Evolutionary conservation across 1,140 invertebrate species (phyloP).

Genomic region (Choristoneura fumiferana): DNA sequence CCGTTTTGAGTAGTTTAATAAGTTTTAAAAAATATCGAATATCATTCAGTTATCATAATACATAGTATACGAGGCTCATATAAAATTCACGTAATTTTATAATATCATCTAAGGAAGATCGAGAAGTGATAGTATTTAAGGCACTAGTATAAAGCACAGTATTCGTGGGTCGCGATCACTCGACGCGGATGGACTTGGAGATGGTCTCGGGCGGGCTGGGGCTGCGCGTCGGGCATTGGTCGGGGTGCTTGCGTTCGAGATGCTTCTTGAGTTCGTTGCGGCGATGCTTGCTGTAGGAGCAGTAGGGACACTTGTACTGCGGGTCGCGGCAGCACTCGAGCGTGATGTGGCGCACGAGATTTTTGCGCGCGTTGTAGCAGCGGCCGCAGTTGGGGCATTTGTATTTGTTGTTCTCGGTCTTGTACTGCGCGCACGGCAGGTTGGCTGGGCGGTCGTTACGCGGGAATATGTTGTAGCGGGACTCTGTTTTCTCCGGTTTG

Average conservation of each 20-base stretch:
- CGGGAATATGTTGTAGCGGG: slow-evolving; percentile 52
- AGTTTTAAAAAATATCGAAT: slow-evolving; percentile 65
- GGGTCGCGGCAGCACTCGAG: slow-evolving; percentile 84
- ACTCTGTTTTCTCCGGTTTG: slow-evolving; percentile 17
- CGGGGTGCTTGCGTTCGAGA: slow-evolving; percentile 76
- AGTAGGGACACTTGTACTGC: slow-evolving; percentile 83
- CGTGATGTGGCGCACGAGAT: slow-evolving; percentile 82
- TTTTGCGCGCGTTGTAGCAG: slow-evolving; percentile 80
- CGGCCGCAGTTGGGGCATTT: slow-evolving; percentile 78
- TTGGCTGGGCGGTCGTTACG: slow-evolving; percentile 28
- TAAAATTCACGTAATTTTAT: slow-evolving; percentile 52
- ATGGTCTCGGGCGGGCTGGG: slow-evolving; percentile 21
- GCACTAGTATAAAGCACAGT: slow-evolving; percentile 48
- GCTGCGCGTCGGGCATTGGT: slow-evolving; percentile 23
- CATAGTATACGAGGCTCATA: slow-evolving; percentile 64
- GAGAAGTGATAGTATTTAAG: slow-evolving; percentile 33
- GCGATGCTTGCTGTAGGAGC: slow-evolving; percentile 75
- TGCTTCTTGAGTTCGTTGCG: slow-evolving; percentile 79
- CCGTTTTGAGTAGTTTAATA: slow-evolving; percentile 61
- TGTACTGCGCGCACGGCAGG: slow-evolving; percentile 67
- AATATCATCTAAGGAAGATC: slow-evolving; percentile 65
- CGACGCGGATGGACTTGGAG: slow-evolving; percentile 20
- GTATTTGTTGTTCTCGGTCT: slow-evolving; percentile 65
- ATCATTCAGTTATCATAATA: slow-evolving; percentile 49
- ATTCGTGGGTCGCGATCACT: background rate